Conservation (phyloP, 2,888 invertebrate genomes). For the Caenorhabditis sp. region DNA sequence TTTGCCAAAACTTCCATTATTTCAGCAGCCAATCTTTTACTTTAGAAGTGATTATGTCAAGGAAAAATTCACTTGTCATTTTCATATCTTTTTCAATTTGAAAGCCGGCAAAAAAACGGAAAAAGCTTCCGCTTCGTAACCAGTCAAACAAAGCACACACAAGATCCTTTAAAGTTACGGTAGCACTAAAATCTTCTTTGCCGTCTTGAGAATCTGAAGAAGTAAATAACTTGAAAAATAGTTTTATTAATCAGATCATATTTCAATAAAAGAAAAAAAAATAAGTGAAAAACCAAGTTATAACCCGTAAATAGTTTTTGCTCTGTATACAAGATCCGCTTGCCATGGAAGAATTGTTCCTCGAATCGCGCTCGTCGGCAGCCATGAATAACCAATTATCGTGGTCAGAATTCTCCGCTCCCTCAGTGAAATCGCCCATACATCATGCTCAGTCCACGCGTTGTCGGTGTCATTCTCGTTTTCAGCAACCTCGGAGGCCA, state of each 20-base stretch:
- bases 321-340: constrained; percentile 46
- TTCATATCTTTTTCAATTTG: too few relatives aligned
- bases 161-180: too few relatives aligned
- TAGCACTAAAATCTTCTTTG: too few relatives aligned
- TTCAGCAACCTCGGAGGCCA: constrained; percentile 63
- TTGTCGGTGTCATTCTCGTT: constrained; percentile 81
- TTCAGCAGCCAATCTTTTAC: too few relatives aligned
- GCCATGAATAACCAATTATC: constrained; percentile 58
- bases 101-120: too few relatives aligned
- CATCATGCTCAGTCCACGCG: constrained; percentile 81
- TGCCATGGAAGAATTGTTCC: constrained; percentile 57
- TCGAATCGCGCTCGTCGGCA: constrained; percentile 32
- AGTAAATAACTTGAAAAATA: background rate
- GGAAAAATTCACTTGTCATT: too few relatives aligned
- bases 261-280: background rate
- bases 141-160: too few relatives aligned
- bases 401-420: constrained; percentile 49
- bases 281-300: constrained; percentile 25
- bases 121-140: too few relatives aligned
- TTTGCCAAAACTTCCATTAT: too few relatives aligned
- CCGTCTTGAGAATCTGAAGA: too few relatives aligned
- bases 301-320: constrained; percentile 65
- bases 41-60: too few relatives aligned
- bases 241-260: constrained; percentile 8
- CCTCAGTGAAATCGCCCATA: constrained; percentile 74